Conservation (phyloP, 2,797 vertebrate genomes). For the Squalus acanthias region DNA sequence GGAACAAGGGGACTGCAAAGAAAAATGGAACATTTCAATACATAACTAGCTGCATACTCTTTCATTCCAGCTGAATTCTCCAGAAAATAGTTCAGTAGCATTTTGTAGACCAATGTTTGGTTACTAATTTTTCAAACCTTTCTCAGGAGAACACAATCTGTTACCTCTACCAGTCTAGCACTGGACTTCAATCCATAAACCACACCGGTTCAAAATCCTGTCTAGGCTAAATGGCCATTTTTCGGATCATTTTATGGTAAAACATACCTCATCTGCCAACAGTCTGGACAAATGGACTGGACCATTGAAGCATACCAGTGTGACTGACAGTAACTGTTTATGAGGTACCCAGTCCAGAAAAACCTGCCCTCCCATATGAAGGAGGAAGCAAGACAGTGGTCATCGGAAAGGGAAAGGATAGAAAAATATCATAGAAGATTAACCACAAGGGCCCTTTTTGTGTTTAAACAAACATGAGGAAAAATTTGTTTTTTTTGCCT, state of each 20-base stretch:
- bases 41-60: not conserved
- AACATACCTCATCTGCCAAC: not conserved
- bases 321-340: not conserved
- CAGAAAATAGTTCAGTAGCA: not conserved
- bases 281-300: not conserved
- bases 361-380: not conserved
- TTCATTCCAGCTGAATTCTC: not conserved
- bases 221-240: not conserved
- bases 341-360: not conserved
- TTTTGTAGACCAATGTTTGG: not conserved
- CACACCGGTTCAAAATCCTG: not conserved
- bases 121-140: not conserved
- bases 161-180: not conserved
- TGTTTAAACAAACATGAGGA: not conserved
- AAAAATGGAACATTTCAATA: conserved; percentile 54
- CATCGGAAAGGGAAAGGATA: not conserved
- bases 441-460: not conserved
- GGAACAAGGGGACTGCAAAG: conserved; percentile 75
- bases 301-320: not conserved
- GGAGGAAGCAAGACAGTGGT: not conserved
- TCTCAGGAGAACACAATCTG: not conserved
- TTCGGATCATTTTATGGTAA: not conserved
- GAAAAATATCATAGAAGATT: not conserved
- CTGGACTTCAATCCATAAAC: not conserved
- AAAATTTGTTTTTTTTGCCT: not conserved